phyloP scores from a whole-genome alignment of 2,888 invertebrate species.

The Morpho helenor region DNA sequence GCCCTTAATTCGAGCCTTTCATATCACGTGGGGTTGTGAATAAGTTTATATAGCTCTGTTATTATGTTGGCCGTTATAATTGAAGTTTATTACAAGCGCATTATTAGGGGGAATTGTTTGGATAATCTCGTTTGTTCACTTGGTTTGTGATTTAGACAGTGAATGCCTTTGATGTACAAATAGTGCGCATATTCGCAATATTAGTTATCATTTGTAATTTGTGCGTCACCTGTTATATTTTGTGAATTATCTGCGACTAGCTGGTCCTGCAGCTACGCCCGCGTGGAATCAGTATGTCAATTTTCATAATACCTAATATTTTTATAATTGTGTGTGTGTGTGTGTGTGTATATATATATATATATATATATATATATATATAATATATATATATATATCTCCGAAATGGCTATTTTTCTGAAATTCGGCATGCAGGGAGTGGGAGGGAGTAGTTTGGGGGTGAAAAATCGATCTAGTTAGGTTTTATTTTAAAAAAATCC shows the following conservation, averaged over 20 bases:
- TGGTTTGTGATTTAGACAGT: constrained; percentile 10
- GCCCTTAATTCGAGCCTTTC: constrained; percentile 16
- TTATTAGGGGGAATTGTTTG: constrained; percentile 14
- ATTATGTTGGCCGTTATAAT: constrained; percentile 15
- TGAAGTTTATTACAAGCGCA: constrained; percentile 19
- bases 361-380: no score
- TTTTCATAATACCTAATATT: no score
- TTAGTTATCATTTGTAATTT: background rate
- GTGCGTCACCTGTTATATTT: background rate
- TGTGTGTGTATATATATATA: no score
- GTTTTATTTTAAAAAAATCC: no score
- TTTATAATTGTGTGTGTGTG: no score
- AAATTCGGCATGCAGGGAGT: no score
- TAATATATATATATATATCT: no score
- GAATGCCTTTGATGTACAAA: constrained; percentile 6
- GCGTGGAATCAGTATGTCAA: no score
- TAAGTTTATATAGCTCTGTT: constrained; percentile 13
- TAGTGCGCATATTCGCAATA: constrained; percentile 3
- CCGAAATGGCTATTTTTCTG: no score
- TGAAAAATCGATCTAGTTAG: no score
- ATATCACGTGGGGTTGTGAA: constrained; percentile 6
- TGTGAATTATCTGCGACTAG: background rate
- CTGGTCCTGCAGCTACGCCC: no score
- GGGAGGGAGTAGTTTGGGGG: no score
- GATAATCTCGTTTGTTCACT: constrained; percentile 15